Evolutionary conservation across 2,113 vertebrate genomes (phyloP), one percentile per base, ranked within the genome.

Genomic region (Scomber colias): DNA sequence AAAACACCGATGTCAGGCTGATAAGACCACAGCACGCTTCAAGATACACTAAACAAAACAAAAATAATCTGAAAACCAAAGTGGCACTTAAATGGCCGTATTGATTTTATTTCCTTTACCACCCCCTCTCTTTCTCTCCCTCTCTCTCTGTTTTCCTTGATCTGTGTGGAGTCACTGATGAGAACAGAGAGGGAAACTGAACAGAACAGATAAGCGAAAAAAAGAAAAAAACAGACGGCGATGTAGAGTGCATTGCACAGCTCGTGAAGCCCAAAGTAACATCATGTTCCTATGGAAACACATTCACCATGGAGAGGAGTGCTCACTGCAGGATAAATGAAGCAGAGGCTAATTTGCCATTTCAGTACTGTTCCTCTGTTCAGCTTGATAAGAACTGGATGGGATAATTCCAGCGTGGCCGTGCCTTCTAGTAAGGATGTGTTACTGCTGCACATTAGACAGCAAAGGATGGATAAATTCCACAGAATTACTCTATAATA

Each of bases 241-340:
- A 56, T 16, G 31, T 75, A 3, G 60, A 54, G 83, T 61, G 74
- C 12, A 54, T 70, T 60, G 79, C 70, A 74, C 71, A 83, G 88
- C 76, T 68, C 50, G 51, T 46, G 66, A 64, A 73, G 68, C 81
- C 83, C 81, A 76, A 67, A 77, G 90, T 81, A 89, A 90, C 87
- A 87, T 78, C 91, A 84, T 78, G 93, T 94, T 94, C 77, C 93
- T 85, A 93, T 92, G 93, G 93, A 90, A 92, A 94, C 91, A 62
- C 86, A 82, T 87, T 84, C 82, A 71, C 79, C 60, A n/a, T 48
- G 59, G 51, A 88, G 83, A 59, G 76, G 73, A 80, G 89, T 31
- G 79, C 55, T 81, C 87, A 75, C 90, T 87, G 92, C 85, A 86
- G 85, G 89, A 82, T 78, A 91, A 92, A 93, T 89, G 89, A 93